Evolutionary conservation across 1,140 invertebrate genomes (phyloP).

Genomic region (Drosophila albomicans): DNA sequence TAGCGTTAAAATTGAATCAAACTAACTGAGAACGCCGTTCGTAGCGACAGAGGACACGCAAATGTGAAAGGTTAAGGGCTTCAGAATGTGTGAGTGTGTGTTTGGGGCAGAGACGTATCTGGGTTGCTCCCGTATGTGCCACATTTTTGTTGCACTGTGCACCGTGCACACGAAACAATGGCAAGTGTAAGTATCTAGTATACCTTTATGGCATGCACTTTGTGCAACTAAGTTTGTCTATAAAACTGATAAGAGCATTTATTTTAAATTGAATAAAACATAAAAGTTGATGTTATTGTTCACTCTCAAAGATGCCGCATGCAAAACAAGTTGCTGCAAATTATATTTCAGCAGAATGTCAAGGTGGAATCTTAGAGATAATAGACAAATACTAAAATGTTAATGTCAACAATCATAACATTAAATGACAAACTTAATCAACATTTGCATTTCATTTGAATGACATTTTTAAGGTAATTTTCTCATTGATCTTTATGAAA

Average conservation of each 20-base stretch:
- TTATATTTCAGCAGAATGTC: no score
- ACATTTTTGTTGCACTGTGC: constrained; percentile 11
- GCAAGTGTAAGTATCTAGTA: neutral
- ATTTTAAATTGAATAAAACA: constrained; percentile 1
- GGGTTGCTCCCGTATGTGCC: neutral
- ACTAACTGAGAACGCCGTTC: constrained; percentile 51
- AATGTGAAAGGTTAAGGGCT: constrained; percentile 77
- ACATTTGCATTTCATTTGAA: no score
- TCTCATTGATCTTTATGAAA: neutral
- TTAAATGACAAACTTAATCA: no score
- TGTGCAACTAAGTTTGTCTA: constrained; percentile 3
- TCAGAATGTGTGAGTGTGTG: constrained; percentile 43
- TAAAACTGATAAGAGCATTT: constrained; percentile 1
- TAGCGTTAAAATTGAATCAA: constrained; percentile 78
- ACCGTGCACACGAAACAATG: neutral
- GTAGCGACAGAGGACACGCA: constrained; percentile 50
- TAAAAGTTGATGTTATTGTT: neutral
- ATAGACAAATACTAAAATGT: no score
- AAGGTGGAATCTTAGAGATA: no score
- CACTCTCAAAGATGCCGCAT: neutral
- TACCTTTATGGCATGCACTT: constrained; percentile 7
- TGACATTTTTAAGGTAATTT: no score
- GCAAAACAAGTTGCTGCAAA: neutral
- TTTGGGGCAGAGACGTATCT: neutral
- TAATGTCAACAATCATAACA: no score